These are phyloP conservation scores for Chloropsis cyanopogon DNA, from an alignment of 2,113 vertebrate species.

Conservation along the genomic window DNA sequence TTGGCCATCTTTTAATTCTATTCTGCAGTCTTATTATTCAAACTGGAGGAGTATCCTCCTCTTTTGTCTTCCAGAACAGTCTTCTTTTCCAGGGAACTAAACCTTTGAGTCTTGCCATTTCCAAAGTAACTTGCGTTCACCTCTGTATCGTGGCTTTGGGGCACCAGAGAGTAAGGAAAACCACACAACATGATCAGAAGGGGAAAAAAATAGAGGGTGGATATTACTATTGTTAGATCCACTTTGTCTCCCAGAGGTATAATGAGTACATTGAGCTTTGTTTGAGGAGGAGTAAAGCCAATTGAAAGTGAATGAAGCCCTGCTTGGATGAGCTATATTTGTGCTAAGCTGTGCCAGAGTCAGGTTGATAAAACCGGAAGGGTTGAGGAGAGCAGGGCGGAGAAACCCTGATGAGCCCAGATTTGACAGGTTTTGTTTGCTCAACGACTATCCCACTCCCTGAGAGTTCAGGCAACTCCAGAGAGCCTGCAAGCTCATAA, in stretches of 20 bases:
- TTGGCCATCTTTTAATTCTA: neutral
- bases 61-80: neutral
- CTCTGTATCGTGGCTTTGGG: neutral
- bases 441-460: neutral
- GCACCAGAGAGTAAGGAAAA: neutral
- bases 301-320: neutral
- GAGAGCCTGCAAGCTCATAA: neutral
- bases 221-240: neutral
- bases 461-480: neutral
- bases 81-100: neutral
- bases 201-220: fast-evolving
- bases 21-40: neutral
- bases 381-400: neutral
- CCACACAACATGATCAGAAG: neutral
- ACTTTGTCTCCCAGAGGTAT: neutral
- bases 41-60: neutral
- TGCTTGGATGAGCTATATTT: neutral
- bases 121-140: neutral
- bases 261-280: neutral
- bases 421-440: neutral
- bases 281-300: neutral
- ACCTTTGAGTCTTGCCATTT: neutral
- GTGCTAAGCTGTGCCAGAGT: neutral
- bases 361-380: neutral
- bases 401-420: neutral